These are phyloP conservation scores for Rhingia rostrata DNA, from an alignment of 2,888 invertebrate species.

Conservation along the genomic window DNA sequence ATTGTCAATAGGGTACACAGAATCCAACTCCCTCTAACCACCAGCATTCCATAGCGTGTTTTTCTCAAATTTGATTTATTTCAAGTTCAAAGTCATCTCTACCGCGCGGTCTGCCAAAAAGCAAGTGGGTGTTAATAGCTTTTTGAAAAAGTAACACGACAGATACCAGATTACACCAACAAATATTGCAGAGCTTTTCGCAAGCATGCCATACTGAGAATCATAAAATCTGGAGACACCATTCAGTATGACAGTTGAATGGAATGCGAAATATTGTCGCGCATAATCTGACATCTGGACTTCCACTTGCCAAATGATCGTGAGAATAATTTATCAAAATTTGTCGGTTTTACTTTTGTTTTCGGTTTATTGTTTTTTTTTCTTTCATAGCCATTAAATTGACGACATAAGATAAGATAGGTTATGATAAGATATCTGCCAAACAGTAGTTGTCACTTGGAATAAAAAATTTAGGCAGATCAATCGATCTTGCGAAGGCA, in stretches of 20 bases:
- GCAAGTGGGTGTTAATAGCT: conserved; percentile 37
- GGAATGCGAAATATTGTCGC: background rate
- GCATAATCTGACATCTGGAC: too few relatives aligned
- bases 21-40: too few relatives aligned
- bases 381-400: conserved; percentile 2
- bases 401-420: conserved; percentile 3
- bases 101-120: background rate
- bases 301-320: conserved; percentile 10
- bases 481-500: background rate
- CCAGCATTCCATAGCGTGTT: background rate
- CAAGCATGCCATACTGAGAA: background rate
- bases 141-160: background rate
- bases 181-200: conserved; percentile 1
- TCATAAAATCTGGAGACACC: conserved; percentile 1
- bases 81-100: conserved; percentile 50
- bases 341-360: background rate
- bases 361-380: background rate
- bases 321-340: conserved; percentile 7
- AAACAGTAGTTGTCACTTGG: too few relatives aligned
- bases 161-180: too few relatives aligned
- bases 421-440: too few relatives aligned
- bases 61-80: background rate
- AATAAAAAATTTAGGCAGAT: too few relatives aligned
- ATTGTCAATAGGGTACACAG: conserved; percentile 4
- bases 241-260: conserved; percentile 22